Conservation (phyloP, 2,888 invertebrate genomes). For the Cryptus armator region DNA sequence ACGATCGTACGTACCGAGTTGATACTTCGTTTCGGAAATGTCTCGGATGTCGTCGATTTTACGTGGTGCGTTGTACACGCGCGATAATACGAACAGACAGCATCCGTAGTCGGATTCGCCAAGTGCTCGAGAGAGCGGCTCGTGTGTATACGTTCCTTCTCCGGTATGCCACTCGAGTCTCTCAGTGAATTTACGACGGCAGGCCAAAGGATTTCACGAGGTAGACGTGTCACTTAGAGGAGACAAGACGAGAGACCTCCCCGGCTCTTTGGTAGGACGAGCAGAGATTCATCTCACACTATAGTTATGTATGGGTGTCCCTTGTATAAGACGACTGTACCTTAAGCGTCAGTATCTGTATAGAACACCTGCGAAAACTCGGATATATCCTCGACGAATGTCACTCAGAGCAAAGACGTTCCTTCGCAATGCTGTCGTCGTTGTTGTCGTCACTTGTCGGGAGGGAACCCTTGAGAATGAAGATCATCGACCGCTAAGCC, state of each 20-base stretch:
- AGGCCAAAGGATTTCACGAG: conserved; percentile 44
- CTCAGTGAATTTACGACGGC: conserved; percentile 48
- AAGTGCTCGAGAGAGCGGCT: conserved; percentile 5
- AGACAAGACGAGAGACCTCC: conserved; percentile 28
- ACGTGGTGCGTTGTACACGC: neutral
- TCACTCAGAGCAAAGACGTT: conserved; percentile 13
- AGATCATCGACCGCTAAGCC: conserved; percentile 41
- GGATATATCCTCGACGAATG: neutral
- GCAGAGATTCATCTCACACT: neutral
- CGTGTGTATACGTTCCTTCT: conserved; percentile 10
- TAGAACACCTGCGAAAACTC: conserved; percentile 7
- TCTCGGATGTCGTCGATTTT: conserved; percentile 28
- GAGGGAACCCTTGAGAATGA: conserved; percentile 28
- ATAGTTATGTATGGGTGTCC: neutral
- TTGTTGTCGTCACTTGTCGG: neutral
- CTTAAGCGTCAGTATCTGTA: conserved; percentile 10
- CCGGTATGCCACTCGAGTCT: conserved; percentile 28
- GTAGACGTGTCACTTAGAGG: conserved; percentile 44
- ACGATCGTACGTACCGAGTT: too few species aligned
- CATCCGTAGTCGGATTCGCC: conserved; percentile 35
- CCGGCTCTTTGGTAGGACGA: neutral
- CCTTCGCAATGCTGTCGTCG: neutral
- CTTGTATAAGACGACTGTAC: neutral
- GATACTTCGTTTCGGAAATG: neutral
- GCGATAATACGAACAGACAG: conserved; percentile 43